Conservation (phyloP, 2,888 invertebrate species). For the Malacosoma neustria region DNA sequence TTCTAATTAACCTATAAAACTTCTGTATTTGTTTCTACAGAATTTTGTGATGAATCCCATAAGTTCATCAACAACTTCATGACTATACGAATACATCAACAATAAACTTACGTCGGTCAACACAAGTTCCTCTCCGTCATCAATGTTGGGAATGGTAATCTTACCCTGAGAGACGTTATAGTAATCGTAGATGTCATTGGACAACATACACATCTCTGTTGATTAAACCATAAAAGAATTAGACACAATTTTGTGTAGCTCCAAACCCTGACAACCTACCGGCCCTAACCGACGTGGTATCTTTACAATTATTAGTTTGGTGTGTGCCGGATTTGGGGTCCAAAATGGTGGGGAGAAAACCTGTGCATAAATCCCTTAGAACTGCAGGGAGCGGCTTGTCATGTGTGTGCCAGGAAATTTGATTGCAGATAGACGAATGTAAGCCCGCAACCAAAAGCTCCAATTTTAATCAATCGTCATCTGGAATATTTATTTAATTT, state of each 20-base stretch:
- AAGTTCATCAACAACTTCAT: not conserved
- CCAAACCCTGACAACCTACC: constrained; percentile 16
- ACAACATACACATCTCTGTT: constrained; percentile 86
- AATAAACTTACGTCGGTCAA: constrained; percentile 96
- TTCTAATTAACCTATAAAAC: not conserved
- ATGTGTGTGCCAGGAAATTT: constrained; percentile 60
- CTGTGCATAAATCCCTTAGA: constrained; percentile 58
- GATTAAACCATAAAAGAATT: constrained; percentile 37
- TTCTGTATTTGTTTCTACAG: constrained; percentile 20
- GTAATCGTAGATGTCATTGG: constrained; percentile 94
- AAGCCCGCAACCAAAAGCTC: constrained; percentile 5
- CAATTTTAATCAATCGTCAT: constrained; percentile 2
- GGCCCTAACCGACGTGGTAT: constrained; percentile 33
- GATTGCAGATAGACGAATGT: constrained; percentile 16
- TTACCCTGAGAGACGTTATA: constrained; percentile 97
- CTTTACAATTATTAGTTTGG: constrained; percentile 37
- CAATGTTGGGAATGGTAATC: constrained; percentile 94
- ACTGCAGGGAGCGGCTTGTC: constrained; percentile 61
- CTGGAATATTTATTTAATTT: not conserved
- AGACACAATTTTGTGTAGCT: constrained; percentile 14
- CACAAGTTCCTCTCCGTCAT: constrained; percentile 94
- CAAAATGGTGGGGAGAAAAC: constrained; percentile 32
- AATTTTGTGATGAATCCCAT: constrained; percentile 19
- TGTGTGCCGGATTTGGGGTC: constrained; percentile 46
- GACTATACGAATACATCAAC: not conserved